Conservation (phyloP, 1,140 invertebrate species). For the Arion vulgaris region DNA sequence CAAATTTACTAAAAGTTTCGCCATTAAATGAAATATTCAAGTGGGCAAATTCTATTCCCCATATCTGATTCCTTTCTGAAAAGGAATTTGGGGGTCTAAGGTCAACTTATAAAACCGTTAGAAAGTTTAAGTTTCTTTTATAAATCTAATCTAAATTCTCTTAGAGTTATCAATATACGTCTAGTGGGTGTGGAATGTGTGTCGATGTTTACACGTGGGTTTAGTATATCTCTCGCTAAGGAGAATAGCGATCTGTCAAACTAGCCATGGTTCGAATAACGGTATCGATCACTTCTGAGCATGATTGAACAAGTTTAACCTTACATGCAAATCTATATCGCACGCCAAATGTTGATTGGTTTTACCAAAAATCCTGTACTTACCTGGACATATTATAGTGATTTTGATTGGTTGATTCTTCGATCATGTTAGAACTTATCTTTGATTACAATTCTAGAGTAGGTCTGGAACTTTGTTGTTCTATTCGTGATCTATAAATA, state of each 20-base stretch:
- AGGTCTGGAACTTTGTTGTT: neutral
- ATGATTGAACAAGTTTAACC: neutral
- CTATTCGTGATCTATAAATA: neutral
- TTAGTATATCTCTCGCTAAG: neutral
- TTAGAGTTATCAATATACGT: neutral
- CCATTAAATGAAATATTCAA: neutral
- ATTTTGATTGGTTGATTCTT: neutral
- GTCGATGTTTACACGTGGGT: neutral
- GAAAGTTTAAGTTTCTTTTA: neutral
- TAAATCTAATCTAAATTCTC: neutral
- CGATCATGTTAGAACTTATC: neutral
- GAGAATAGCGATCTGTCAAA: neutral
- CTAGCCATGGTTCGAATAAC: neutral
- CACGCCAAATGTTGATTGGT: neutral
- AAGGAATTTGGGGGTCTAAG: neutral
- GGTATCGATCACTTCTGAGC: neutral
- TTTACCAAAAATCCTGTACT: neutral
- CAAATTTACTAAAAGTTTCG: no score
- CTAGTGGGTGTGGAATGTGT: neutral
- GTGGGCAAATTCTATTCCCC: neutral
- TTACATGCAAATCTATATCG: neutral
- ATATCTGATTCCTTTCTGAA: neutral
- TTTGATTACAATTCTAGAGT: neutral
- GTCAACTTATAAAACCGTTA: neutral
- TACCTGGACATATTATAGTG: neutral